A percentile compares a stretch with the other conserved stretches of the same genome.
Evolutionary conservation across 2,113 vertebrate species (phyloP).

Genomic region (Pampusana beccarii): DNA sequence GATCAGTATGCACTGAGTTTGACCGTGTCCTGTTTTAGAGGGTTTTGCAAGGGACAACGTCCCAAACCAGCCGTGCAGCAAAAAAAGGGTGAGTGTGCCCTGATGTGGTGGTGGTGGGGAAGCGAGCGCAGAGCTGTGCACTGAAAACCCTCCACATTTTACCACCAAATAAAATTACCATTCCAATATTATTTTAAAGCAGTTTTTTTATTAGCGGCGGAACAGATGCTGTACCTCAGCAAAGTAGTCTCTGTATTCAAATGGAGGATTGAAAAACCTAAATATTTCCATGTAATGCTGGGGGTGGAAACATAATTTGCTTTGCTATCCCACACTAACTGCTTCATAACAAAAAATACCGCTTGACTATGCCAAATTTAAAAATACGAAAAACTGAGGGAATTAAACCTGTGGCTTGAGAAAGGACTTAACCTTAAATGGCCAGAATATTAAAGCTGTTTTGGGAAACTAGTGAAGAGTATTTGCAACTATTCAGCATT

Average conservation of each 20-base stretch:
- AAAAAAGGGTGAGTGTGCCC: not conserved
- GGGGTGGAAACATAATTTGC: not conserved
- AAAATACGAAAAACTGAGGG: not conserved
- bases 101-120: not conserved
- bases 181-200: not conserved
- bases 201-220: not conserved
- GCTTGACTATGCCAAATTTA: not conserved
- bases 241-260: not conserved
- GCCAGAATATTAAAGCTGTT: conserved; percentile 13
- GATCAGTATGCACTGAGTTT: not conserved
- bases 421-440: conserved; percentile 55
- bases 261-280: not conserved
- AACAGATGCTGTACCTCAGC: not conserved
- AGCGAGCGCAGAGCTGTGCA: not conserved
- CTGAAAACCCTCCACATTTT: not conserved
- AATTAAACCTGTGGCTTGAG: not conserved
- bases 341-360: not conserved
- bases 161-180: not conserved
- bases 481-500: not conserved
- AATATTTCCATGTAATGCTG: not conserved
- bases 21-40: fast-evolving
- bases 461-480: not conserved
- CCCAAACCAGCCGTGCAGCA: not conserved
- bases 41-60: not conserved
- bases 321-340: not conserved